These are phyloP conservation scores for Ictalurus furcatus DNA, from an alignment of 2,113 vertebrate genomes.

Conservation along the genomic window DNA sequence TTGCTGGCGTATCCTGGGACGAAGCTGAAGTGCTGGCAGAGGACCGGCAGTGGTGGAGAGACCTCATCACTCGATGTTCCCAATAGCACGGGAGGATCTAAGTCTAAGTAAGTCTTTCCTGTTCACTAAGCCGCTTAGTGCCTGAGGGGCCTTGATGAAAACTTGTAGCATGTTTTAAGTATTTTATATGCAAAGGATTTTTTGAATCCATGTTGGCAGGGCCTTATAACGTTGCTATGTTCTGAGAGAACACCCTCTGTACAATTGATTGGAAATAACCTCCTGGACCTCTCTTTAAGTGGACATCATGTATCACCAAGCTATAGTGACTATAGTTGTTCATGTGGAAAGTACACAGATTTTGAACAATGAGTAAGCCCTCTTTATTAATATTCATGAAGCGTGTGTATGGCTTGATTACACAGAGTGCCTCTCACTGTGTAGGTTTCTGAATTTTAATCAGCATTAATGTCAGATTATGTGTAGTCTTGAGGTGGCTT, in stretches of 20 bases:
- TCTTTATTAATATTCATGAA: constrained; percentile 29
- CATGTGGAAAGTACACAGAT: constrained; percentile 3
- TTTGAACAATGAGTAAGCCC: neutral
- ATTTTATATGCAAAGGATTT: neutral
- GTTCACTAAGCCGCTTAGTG: neutral
- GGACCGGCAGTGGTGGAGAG: no score
- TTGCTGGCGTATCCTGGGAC: no score
- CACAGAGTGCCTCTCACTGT: constrained; percentile 14
- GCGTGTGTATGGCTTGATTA: constrained; percentile 3
- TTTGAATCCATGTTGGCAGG: neutral
- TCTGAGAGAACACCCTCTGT: neutral
- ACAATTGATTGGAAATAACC: neutral
- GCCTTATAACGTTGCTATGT: neutral
- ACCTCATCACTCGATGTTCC: no score
- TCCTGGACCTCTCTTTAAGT: neutral
- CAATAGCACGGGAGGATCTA: no score
- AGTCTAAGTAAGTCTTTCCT: neutral
- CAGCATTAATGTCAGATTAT: constrained; percentile 59
- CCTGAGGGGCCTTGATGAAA: neutral
- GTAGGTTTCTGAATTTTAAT: constrained; percentile 50
- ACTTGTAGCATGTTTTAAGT: neutral
- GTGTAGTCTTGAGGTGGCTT: constrained; percentile 43
- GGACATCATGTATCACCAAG: constrained; percentile 4
- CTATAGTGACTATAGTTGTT: neutral
- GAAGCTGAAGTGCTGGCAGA: no score